A percentile compares a stretch with the other conserved stretches of the same genome.
phyloP scores from a whole-genome alignment of 2,888 invertebrate species.

The Ichneumoninae sp. region DNA sequence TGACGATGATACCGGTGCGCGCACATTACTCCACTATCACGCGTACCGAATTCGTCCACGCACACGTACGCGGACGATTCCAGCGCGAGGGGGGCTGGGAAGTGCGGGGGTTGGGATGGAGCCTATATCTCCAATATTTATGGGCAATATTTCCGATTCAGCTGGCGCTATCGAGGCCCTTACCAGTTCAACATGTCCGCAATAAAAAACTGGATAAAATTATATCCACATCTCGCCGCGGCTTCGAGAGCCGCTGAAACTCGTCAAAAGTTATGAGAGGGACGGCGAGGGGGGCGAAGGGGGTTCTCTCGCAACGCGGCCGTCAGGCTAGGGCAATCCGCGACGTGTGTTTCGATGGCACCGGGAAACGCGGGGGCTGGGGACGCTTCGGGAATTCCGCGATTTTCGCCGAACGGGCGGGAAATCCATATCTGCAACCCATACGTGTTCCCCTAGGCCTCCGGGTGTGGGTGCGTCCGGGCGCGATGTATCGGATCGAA shows the following conservation, averaged over 20 bases:
- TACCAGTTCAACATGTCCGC: conserved; percentile 84
- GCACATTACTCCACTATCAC: conserved; percentile 30
- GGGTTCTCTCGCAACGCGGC: conserved; percentile 8
- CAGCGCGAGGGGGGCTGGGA: background rate
- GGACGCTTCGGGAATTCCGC: conserved; percentile 39
- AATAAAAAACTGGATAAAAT: conserved; percentile 84
- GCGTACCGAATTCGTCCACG: conserved; percentile 14
- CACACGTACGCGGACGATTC: background rate
- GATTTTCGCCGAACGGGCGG: conserved; percentile 48
- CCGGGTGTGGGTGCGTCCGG: background rate
- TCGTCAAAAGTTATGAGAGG: conserved; percentile 81
- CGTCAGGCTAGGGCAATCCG: conserved; percentile 52
- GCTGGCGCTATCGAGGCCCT: conserved; percentile 83
- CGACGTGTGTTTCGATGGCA: conserved; percentile 53
- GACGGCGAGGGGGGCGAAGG: conserved; percentile 34
- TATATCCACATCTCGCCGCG: conserved; percentile 82
- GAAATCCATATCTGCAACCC: conserved; percentile 35
- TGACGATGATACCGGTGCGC: conserved; percentile 39
- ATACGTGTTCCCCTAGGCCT: conserved; percentile 18
- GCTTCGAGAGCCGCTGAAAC: conserved; percentile 78
- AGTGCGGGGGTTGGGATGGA: too few species aligned
- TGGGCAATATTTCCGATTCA: conserved; percentile 84
- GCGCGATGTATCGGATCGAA: conserved; percentile 24
- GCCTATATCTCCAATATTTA: conserved; percentile 83
- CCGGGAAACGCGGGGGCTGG: background rate